Evolutionary conservation across 35 echinoderm and acorn worm genomes (phyloP), one percentile per base, ranked within the genome.

Genomic region (Stichopus chloronotus): DNA sequence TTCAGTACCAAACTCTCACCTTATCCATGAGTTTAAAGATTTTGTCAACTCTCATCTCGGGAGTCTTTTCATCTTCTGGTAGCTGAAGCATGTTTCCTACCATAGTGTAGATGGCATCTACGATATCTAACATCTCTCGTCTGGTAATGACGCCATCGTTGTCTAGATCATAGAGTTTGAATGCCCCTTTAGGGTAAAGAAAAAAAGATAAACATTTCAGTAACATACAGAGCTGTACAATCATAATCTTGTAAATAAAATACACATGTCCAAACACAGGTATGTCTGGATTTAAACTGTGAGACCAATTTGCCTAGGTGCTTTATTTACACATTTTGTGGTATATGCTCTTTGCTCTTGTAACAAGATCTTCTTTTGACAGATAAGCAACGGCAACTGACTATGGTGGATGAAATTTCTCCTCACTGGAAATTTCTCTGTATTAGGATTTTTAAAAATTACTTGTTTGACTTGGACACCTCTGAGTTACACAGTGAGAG

Each of bases 61-160:
- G 97, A 85, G 97, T 99, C 88, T 96, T 96, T 89, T 99, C 95
- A 92, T 99, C 97, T 86, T 99, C 94, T 23, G 97, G 97, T 61
- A 95, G 94, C 85, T 95, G 86, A 52, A 99, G 92, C 95, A 96
- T 99, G 84, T 95, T 94, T 55, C 95, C 97, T 59, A 99, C 97
- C 97, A 99, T 96, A 74, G 87, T 96, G 72, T 99, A 99, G 78
- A 99, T 96, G 60, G 97, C 97, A 91, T 96, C 95, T 22, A 99
- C 97, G 71, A 99, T 96, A 56, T 96, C 92, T 12, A 96, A 76
- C 97, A 99, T 99, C 82, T 99, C 97, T 71, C 93, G 78, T 81
- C 91, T 96, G 22, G 95, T 99, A 63, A 99, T 99, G 92, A 82
- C 95, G 25, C 97, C 97, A 90, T 99, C 97, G 76, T 96, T 92